Conservation (phyloP, 2,797 vertebrate species). For the Selene dorsalis region DNA sequence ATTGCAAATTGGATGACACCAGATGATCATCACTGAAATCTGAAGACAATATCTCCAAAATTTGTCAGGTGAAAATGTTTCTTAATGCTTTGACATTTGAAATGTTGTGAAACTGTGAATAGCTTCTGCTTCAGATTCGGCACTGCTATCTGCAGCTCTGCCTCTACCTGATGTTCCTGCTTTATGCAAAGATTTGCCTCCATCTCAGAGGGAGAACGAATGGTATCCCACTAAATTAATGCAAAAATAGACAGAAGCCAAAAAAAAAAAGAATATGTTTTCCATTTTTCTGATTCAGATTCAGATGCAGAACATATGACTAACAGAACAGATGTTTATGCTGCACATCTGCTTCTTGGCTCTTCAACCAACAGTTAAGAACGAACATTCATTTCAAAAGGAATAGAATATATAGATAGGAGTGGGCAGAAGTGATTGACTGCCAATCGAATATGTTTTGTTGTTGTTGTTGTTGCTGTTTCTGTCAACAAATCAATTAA, state of each 20-base stretch:
- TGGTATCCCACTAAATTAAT: background rate
- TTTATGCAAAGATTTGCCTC: background rate
- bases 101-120: background rate
- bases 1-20: background rate
- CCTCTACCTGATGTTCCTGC: background rate
- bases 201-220: background rate
- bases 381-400: background rate
- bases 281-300: background rate
- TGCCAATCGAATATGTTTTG: background rate
- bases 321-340: background rate
- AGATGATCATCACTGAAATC: background rate
- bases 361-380: too few relatives aligned
- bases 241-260: background rate
- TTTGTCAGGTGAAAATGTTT: background rate
- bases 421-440: background rate
- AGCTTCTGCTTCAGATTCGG: background rate
- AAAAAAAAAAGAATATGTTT: background rate
- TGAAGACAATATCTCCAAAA: background rate
- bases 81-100: background rate
- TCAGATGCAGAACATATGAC: background rate
- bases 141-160: background rate
- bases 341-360: background rate
- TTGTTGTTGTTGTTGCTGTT: too few relatives aligned
- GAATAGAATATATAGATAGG: background rate
- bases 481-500: constrained; percentile 7